phyloP scores from a whole-genome alignment of 1,140 invertebrate genomes.

The Drosophila littoralis region DNA sequence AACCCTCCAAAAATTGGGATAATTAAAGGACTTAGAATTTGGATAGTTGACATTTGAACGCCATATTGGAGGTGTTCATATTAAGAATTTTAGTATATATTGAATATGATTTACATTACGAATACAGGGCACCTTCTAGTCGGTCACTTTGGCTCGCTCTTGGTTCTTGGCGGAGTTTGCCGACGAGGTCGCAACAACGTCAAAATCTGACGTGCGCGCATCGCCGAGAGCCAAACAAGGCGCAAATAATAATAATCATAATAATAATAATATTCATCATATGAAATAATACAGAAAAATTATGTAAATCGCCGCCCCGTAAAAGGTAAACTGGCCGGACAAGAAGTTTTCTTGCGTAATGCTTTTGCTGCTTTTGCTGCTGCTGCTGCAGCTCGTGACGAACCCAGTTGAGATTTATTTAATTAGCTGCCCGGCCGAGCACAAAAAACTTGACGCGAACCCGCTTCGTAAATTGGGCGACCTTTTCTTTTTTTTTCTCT shows the following conservation, averaged over 20 bases:
- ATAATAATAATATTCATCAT: constrained; percentile 62
- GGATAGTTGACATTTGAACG: too few species aligned
- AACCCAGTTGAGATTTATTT: constrained; percentile 11
- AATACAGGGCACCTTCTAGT: not conserved
- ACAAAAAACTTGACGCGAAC: constrained; percentile 14
- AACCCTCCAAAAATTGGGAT: too few species aligned
- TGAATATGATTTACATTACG: too few species aligned
- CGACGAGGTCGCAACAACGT: constrained; percentile 41
- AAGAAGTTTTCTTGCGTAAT: constrained; percentile 58
- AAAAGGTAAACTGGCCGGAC: constrained; percentile 58
- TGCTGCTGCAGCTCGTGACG: constrained; percentile 14
- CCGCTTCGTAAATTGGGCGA: constrained; percentile 31
- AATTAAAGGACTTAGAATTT: too few species aligned
- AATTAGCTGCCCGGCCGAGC: constrained; percentile 18
- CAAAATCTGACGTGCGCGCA: constrained; percentile 55
- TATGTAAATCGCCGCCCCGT: constrained; percentile 67
- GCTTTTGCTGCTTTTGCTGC: not conserved
- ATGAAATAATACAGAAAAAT: constrained; percentile 76
- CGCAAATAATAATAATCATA: constrained; percentile 51
- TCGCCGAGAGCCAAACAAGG: constrained; percentile 56
- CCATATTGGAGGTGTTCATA: too few species aligned
- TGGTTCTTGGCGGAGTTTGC: constrained; percentile 2
- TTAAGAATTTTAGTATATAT: too few species aligned
- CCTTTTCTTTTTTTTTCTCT: constrained; percentile 20
- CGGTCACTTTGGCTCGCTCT: not conserved